Evolutionary conservation across 2,113 vertebrate species (phyloP), one percentile per base, ranked within the genome.

Genomic region (Laticauda colubrina): DNA sequence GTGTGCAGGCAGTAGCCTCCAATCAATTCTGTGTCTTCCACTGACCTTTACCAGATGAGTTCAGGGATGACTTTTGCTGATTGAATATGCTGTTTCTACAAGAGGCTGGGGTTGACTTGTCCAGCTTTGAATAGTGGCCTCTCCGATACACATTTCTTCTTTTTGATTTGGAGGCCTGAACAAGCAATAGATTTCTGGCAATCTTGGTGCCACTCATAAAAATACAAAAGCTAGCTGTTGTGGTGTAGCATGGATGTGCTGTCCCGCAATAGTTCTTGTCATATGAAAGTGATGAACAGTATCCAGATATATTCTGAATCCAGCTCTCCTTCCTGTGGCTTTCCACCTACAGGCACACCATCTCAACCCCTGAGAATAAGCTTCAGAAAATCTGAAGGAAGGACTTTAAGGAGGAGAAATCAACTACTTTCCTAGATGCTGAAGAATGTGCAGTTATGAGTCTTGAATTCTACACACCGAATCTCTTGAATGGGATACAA

Each of bases 401-500:
- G 34, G 11, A 4, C 15, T n/a, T 69, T 18, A 0, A 20, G 12
- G 69, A 4, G 15, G 5, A 1, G 4, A 1, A 2, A 2, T 12
- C 20, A 57, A 69, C 85, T 92, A 75, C 92, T 96, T 93, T 96
- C 94, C 90, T 5, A 53, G 92, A 94, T 94, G 2, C 92, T 96
- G 91, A 87, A 34, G 4, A 24, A 81, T 9, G 9, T 53, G 39
- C 26, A 53, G 54, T 20, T 15, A 39, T 85, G 57, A 1, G 43
- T 18, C 15, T 12, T 24, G 92, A 89, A 57, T 4, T 3, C 23
- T 10, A 34, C 34, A n/a, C 34, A 12, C 3, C 6, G 2, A 1
- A n/a, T 55, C 39, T 59, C 55, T 34, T 69, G 34, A 69, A 75
- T 5, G 26, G 43, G 5, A 1, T 23, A 2, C 10, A 85, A 55